A percentile compares a stretch with the other conserved stretches of the same genome.
These are phyloP conservation scores for Anseranas semipalmata DNA, from an alignment of 2,113 vertebrate species.

Conservation along the genomic window DNA sequence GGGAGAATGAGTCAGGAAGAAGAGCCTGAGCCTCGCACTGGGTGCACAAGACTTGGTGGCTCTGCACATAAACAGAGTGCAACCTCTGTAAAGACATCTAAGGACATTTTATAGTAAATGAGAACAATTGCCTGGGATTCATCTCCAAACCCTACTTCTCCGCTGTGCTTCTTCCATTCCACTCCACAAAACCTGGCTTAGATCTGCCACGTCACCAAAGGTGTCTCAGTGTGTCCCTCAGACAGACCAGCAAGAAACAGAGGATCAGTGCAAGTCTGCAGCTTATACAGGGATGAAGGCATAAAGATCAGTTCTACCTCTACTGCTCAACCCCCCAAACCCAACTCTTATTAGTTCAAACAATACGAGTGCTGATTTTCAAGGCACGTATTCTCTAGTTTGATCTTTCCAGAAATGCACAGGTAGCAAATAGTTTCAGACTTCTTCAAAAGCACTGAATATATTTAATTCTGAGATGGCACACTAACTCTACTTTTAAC, in stretches of 20 bases:
- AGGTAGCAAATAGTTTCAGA: not conserved
- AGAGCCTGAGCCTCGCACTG: fast-evolving
- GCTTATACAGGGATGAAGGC: not conserved
- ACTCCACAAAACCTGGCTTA: not conserved
- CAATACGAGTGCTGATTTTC: not conserved
- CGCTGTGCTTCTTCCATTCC: not conserved
- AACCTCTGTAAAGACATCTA: not conserved
- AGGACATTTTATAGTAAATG: not conserved
- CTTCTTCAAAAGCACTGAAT: not conserved
- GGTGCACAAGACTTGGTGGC: not conserved
- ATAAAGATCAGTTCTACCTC: not conserved
- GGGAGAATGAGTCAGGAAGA: not conserved
- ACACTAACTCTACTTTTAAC: not conserved
- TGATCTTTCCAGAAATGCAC: not conserved
- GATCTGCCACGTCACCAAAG: not conserved
- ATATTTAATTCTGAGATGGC: not conserved
- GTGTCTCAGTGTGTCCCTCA: not conserved
- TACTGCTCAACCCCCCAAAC: not conserved
- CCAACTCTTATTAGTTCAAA: not conserved
- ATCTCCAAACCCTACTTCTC: not conserved
- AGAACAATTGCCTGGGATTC: not conserved
- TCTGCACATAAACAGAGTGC: not conserved
- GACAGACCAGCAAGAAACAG: not conserved
- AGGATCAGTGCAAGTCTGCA: not conserved
- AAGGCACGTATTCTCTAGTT: not conserved